Conservation (phyloP, 2,797 vertebrate genomes). For the Gastrophryne carolinensis region DNA sequence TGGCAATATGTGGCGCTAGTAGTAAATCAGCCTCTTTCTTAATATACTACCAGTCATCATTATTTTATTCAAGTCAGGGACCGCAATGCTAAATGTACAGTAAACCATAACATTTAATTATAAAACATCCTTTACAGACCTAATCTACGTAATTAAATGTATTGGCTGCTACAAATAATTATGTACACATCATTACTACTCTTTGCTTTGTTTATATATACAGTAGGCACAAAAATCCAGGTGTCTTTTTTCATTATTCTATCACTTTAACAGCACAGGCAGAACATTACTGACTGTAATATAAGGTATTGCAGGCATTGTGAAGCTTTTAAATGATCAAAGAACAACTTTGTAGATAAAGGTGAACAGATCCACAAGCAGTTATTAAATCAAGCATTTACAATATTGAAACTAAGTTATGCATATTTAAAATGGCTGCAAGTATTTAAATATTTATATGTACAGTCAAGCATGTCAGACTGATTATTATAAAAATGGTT, state of each 20-base stretch:
- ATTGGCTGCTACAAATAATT: not conserved
- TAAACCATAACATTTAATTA: too few species aligned
- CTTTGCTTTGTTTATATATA: not conserved
- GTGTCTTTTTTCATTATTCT: not conserved
- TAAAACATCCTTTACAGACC: too few species aligned
- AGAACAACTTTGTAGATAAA: not conserved
- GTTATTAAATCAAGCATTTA: not conserved
- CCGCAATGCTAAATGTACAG: too few species aligned
- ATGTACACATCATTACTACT: not conserved
- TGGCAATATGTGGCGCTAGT: too few species aligned
- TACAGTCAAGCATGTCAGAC: not conserved
- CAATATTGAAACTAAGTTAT: not conserved
- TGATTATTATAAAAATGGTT: not conserved
- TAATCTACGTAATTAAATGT: too few species aligned
- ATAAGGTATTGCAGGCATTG: not conserved
- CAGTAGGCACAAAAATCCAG: not conserved
- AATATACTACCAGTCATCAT: too few species aligned
- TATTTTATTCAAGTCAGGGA: too few species aligned
- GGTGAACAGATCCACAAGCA: not conserved
- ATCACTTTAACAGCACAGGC: not conserved
- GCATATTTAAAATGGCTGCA: not conserved
- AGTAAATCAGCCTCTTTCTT: too few species aligned
- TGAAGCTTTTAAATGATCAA: not conserved
- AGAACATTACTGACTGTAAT: not conserved
- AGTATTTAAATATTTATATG: not conserved